Evolutionary conservation across 30 jellyfish, hydroid and myxozoan species (phyloP), one percentile per base, ranked within the genome.

Genomic region (Aurelia aurita): DNA sequence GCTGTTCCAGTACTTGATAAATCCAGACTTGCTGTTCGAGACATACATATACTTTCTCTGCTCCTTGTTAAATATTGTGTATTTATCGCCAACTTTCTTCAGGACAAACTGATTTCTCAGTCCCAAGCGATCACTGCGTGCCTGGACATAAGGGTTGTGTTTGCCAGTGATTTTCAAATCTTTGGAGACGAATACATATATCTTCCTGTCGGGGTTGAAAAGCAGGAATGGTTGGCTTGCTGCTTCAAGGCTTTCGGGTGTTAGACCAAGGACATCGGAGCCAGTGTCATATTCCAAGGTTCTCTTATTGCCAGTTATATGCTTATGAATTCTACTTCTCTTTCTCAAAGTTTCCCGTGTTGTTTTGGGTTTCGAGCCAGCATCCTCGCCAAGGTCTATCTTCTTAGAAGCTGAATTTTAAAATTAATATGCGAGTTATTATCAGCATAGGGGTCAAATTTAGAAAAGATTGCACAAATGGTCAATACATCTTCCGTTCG

Each of bases 11-110:
- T 22, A 61, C 3, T 43, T 26, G 8, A 77, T 21, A 18, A 58
- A 45, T 5, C 88, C 88, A 58, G 88, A 62, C 43, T 77, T 77
- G 79, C 88, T 77, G 77, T 60, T 58, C 3, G 79, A 58, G 19
- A 77, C 88, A 63, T 58, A 77, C 5, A 77, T 39, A 23, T 77
- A 77, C n/a, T 67, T 68, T 15, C 63, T 44, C 77, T 19, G 47
- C 22, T 77, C 88, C 26, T 43, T 45, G 65, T 77, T 77, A 45
- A 58, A 62, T 1, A 77, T 77, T 72, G 34, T 19, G 58, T 13
- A 77, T n/a, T 77, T 58, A 23, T 39, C 72, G 4, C 44, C 35
- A 20, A 77, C 79, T 34, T 60, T 26, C 1, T 58, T 49, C 53
- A 77, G 32, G 3, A 14, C 39, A 39, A 77, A 77, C 22, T 58